Percentiles rank a stretch among this genome's conserved stretches.
These are phyloP conservation scores for Scyliorhinus canicula DNA, from an alignment of 2,797 vertebrate genomes.

Conservation along the genomic window DNA sequence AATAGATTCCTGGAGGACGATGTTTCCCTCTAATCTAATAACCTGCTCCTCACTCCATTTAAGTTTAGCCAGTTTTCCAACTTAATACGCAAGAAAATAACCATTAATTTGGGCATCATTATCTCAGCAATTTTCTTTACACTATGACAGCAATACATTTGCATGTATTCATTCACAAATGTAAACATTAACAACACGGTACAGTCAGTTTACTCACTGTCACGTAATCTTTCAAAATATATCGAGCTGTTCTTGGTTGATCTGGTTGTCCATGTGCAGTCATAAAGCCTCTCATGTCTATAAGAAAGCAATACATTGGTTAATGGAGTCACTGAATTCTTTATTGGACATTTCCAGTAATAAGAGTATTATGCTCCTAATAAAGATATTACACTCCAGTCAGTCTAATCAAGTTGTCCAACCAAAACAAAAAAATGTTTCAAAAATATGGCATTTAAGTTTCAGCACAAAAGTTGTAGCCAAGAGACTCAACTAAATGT, in stretches of 20 bases:
- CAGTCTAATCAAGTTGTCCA: neutral
- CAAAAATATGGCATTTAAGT: neutral
- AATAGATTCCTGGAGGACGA: neutral
- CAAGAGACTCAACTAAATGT: neutral
- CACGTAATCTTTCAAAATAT: slow-evolving; percentile 91
- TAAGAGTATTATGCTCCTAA: neutral
- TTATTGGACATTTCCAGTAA: neutral
- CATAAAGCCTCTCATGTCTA: slow-evolving; percentile 96
- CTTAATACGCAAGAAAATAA: too few relatives aligned
- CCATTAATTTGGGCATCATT: neutral
- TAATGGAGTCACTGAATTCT: neutral
- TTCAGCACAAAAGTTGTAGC: neutral
- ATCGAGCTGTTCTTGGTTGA: slow-evolving; percentile 86
- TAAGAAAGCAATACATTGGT: neutral
- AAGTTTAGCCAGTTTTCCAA: neutral
- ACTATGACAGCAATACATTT: neutral
- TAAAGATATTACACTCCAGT: neutral
- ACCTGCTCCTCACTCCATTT: neutral
- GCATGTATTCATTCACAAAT: neutral
- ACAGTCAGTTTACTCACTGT: slow-evolving; percentile 58
- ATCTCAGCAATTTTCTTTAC: neutral
- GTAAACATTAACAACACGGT: neutral
- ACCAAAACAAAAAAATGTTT: neutral
- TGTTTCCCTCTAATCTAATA: neutral
- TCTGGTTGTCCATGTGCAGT: slow-evolving; percentile 91